Evolutionary conservation across 2,797 vertebrate genomes (phyloP).

Genomic region (Trichosurus vulpecula): DNA sequence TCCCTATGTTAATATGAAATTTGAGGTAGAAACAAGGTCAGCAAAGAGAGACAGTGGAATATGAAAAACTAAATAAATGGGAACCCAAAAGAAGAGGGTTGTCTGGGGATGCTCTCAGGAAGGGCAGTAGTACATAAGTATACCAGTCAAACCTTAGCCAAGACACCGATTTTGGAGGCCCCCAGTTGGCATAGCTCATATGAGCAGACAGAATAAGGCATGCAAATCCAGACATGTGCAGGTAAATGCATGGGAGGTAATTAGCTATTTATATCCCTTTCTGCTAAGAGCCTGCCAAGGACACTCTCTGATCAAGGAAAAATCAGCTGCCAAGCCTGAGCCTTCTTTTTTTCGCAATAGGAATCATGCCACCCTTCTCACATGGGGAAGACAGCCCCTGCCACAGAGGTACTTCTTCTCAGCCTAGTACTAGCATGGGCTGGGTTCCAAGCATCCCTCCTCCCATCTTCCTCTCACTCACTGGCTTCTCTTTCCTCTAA

Average conservation of each 20-base stretch:
- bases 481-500: background rate
- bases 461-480: background rate
- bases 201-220: background rate
- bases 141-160: background rate
- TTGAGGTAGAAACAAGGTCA: background rate
- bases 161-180: background rate
- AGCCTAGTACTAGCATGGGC: background rate
- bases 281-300: conserved; percentile 7
- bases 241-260: background rate
- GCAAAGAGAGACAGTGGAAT: background rate
- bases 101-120: background rate
- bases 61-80: background rate
- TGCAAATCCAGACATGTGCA: conserved; percentile 11
- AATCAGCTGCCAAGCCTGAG: background rate
- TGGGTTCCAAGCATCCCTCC: background rate
- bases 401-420: background rate
- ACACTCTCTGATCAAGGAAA: conserved; percentile 1
- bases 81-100: background rate
- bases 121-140: background rate
- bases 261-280: conserved; percentile 41
- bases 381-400: background rate
- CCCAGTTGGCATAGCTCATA: background rate
- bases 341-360: background rate
- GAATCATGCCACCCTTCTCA: background rate
- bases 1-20: background rate